phyloP scores from a whole-genome alignment of 2,888 invertebrate genomes.

The Drosophila siamana region DNA sequence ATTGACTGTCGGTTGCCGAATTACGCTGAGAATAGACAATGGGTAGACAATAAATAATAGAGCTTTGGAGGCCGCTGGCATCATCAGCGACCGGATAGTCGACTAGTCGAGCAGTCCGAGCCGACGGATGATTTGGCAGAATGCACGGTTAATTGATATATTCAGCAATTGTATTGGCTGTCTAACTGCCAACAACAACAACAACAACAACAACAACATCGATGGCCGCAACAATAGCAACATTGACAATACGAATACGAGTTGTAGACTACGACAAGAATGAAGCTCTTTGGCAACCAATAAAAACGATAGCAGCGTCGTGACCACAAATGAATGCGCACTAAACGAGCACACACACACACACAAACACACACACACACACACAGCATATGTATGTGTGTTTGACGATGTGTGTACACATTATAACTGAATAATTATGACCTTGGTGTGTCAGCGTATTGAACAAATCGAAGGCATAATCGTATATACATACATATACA shows the following conservation, averaged over 20 bases:
- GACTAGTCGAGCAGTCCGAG: background rate
- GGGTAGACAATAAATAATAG: too few relatives aligned
- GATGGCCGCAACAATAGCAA: constrained; percentile 15
- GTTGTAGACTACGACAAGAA: background rate
- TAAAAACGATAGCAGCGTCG: constrained; percentile 4
- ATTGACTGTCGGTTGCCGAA: constrained; percentile 24
- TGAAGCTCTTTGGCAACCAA: too few relatives aligned
- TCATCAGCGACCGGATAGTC: constrained; percentile 5
- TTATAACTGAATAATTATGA: constrained; percentile 31
- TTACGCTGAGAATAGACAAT: background rate
- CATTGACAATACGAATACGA: background rate
- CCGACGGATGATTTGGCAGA: constrained; percentile 22
- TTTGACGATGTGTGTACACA: background rate
- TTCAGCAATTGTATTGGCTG: constrained; percentile 27
- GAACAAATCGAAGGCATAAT: constrained; percentile 30
- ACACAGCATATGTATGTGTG: too few relatives aligned
- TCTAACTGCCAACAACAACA: constrained; percentile 18
- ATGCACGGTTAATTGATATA: constrained; percentile 39
- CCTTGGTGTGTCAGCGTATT: constrained; percentile 30
- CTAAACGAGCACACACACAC: constrained; percentile 24
- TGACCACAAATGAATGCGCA: constrained; percentile 40
- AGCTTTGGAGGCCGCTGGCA: background rate
- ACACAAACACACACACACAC: too few relatives aligned
- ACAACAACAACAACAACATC: constrained; percentile 12
- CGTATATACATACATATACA: background rate